Evolutionary conservation across 2,888 invertebrate genomes (phyloP).

Genomic region (Spialia ferax): DNA sequence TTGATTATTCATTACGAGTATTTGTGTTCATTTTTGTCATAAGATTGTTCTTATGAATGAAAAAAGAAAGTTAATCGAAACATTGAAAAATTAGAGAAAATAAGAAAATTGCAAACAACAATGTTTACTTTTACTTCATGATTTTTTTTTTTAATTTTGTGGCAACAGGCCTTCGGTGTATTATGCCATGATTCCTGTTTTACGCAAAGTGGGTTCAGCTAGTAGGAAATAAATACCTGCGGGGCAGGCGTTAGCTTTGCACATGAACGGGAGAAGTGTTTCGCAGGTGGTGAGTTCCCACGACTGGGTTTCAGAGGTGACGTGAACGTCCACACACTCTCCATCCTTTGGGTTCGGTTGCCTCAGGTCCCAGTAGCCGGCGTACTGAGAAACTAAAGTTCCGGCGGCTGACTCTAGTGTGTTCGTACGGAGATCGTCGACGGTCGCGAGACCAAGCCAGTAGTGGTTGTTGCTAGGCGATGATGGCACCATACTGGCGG

Average conservation of each 20-base stretch:
- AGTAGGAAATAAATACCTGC: slow-evolving; percentile 87
- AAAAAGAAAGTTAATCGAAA: too few species aligned
- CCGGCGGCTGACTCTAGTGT: slow-evolving; percentile 98
- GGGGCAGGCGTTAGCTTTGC: slow-evolving; percentile 96
- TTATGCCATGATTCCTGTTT: too few species aligned
- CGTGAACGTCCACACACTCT: slow-evolving; percentile 95
- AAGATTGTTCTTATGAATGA: too few species aligned
- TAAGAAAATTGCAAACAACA: too few species aligned
- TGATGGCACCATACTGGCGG: slow-evolving; percentile 91
- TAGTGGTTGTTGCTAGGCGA: slow-evolving; percentile 92
- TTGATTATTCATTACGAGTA: too few species aligned
- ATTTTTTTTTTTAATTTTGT: too few species aligned
- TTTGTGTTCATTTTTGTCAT: too few species aligned
- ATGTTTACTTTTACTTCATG: too few species aligned
- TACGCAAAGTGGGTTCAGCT: too few species aligned
- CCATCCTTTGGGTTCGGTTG: slow-evolving; percentile 96
- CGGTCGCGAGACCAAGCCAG: slow-evolving; percentile 96
- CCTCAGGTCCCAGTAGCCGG: slow-evolving; percentile 96
- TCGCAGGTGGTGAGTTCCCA: slow-evolving; percentile 98
- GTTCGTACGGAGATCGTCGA: slow-evolving; percentile 97
- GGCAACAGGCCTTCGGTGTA: too few species aligned
- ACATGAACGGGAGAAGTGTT: slow-evolving; percentile 97
- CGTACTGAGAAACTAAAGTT: slow-evolving; percentile 95
- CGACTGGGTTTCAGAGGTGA: slow-evolving; percentile 92
- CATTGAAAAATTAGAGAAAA: too few species aligned